Evolutionary conservation across 2,113 vertebrate genomes (phyloP).

Genomic region (Colistium nudipinnis): DNA sequence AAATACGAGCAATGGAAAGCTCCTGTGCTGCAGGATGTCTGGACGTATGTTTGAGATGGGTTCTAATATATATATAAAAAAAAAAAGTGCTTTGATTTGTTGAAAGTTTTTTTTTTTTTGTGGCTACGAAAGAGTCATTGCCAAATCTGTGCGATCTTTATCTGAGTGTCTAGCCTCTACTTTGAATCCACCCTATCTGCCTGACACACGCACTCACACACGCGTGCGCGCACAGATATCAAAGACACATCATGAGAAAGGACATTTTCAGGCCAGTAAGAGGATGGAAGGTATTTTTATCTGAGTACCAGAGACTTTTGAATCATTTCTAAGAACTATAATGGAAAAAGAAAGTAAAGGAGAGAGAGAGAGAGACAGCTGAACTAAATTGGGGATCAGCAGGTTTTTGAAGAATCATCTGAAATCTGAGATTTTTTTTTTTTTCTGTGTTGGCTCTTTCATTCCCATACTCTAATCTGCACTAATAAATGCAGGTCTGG

Average conservation of each 20-base stretch:
- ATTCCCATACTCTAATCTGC: no score
- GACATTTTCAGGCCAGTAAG: conserved; percentile 49
- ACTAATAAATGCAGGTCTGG: no score
- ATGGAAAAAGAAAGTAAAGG: no score
- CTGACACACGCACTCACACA: conserved; percentile 46
- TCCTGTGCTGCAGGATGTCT: not conserved
- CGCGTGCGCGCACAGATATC: conserved; percentile 51
- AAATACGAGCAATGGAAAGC: not conserved
- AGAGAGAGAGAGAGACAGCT: not conserved
- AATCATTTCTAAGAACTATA: no score
- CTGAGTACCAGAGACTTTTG: conserved; percentile 34
- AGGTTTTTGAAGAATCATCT: no score
- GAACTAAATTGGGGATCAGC: not conserved
- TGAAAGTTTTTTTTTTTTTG: conserved; percentile 8
- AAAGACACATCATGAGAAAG: conserved; percentile 43
- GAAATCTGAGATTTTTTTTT: not conserved
- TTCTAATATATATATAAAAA: not conserved
- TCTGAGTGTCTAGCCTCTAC: conserved; percentile 74
- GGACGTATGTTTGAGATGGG: no score
- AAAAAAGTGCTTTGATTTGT: not conserved
- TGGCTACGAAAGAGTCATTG: conserved; percentile 31
- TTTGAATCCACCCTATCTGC: conserved; percentile 56
- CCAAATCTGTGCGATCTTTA: conserved; percentile 75
- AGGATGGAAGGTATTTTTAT: conserved; percentile 38
- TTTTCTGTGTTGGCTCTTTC: no score